phyloP scores from a whole-genome alignment of 2,888 invertebrate species.

The Rhopalosiphum nymphaeae region DNA sequence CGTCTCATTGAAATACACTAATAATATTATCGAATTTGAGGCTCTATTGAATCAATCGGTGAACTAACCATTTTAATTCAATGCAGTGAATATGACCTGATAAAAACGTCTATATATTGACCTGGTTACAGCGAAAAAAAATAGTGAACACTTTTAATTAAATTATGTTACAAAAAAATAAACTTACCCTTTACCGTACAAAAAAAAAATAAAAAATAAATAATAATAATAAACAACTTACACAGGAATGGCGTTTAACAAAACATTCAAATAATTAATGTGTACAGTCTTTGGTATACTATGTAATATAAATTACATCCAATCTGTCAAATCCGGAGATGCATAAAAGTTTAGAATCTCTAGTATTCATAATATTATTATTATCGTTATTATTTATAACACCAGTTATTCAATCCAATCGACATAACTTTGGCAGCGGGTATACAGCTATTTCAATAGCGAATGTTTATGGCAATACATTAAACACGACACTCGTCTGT shows the following conservation, averaged over 20 bases:
- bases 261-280: background rate
- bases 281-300: background rate
- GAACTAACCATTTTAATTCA: background rate
- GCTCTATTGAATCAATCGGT: background rate
- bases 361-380: background rate
- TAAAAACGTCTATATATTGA: background rate
- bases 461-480: slow-evolving; percentile 6
- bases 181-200: background rate
- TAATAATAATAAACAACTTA: background rate
- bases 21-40: background rate
- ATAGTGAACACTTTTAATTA: background rate
- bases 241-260: background rate
- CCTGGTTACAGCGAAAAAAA: background rate
- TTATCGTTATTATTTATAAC: background rate
- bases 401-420: background rate
- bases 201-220: background rate
- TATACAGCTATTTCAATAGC: background rate
- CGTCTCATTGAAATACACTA: background rate
- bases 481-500: background rate
- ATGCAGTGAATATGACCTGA: background rate
- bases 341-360: background rate
- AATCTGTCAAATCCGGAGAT: background rate
- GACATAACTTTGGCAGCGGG: background rate
- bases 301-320: background rate
- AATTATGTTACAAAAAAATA: background rate